Base-by-base conservation (phyloP, 2,113 vertebrate genomes). In the Cacatua alba region DNA sequence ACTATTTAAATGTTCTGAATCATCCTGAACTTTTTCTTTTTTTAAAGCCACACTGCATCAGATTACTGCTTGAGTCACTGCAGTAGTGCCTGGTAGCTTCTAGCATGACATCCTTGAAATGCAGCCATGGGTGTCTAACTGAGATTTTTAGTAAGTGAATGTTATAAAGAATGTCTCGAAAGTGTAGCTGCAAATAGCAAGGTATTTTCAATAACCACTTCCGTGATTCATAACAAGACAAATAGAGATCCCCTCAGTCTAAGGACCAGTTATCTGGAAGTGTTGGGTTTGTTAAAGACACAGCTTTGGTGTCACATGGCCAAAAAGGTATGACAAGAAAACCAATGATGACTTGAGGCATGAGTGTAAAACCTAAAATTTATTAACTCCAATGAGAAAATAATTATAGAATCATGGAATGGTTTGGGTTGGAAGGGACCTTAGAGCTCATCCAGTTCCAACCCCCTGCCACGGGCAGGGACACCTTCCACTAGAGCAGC, bases 1-100 rank as follows among this genome's bases (percentile, higher is more conserved):
- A 86, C 90, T 62, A 76, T 72, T 97, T 94, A 86, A 93, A 44
- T 75, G 69, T 46, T 95, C 86, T 90, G 88, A 86, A 92, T 91
- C 76, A 92, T 67, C 43, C 52, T 41, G 79, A 74, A 29, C 67
- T 79, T 74, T 62, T 63, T 77, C 69, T 60, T 72, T 37, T 37
- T 37, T 37, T 37, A 37, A 37, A 95, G 72, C 78, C 83, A 65
- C 89, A 57, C 81, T 69, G 89, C 95, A 91, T 94, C 86, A 82
- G 77, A 70, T 94, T 94, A 86, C 72, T 81, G 70, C 57, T 75
- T 64, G 60, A 86, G 76, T 80, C 64, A 37, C 55, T 48, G 64
- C 65, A 78, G 26, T 23, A 81, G 82, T 0, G 1, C 37, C 51
- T 68, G 72, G 43, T 70, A 31, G 51, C 69, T 94, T 86, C 79